phyloP scores from a whole-genome alignment of 2,797 vertebrate species.

The Alosa sapidissima region DNA sequence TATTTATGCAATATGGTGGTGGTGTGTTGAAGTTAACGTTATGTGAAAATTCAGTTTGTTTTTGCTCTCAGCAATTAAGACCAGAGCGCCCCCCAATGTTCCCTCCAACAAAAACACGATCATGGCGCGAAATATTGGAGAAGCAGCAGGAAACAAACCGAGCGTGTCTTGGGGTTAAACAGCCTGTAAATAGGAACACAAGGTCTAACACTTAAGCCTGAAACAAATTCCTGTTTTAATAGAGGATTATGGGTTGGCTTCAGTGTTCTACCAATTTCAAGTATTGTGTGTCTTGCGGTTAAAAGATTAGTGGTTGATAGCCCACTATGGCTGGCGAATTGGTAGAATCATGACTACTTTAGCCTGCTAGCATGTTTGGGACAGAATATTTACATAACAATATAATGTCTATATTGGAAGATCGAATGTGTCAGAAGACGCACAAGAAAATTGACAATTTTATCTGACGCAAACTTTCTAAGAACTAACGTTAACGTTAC shows the following conservation, averaged over 20 bases:
- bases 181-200: background rate
- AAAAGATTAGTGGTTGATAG: background rate
- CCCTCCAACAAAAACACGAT: background rate
- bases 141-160: background rate
- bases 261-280: background rate
- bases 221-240: background rate
- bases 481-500: background rate
- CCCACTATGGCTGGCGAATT: background rate
- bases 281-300: background rate
- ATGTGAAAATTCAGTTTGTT: background rate
- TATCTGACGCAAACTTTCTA: background rate
- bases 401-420: background rate
- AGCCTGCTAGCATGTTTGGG: background rate
- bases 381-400: background rate
- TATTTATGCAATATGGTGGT: no score
- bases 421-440: background rate
- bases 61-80: background rate
- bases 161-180: background rate
- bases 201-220: background rate
- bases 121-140: constrained; percentile 15
- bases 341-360: background rate
- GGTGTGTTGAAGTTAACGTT: background rate
- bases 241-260: background rate
- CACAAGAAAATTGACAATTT: background rate
- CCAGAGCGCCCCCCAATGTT: background rate